phyloP scores from a whole-genome alignment of 2,113 vertebrate genomes.

The Oryzias javanicus region DNA sequence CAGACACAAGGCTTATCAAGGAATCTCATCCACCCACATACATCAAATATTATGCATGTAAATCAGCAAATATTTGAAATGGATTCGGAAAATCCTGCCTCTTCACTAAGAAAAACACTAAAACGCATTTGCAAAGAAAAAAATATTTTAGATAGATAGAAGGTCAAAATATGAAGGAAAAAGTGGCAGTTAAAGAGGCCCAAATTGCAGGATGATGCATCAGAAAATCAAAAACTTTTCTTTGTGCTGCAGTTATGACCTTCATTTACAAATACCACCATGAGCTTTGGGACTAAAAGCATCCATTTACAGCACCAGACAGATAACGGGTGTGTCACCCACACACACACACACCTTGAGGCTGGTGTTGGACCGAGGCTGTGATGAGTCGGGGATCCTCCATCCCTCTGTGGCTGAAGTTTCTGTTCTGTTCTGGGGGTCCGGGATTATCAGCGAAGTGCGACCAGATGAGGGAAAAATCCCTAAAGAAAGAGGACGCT shows the following conservation, averaged over 20 bases:
- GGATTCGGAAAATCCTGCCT: too few species aligned
- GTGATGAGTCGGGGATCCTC: conserved; percentile 86
- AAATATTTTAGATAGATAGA: too few species aligned
- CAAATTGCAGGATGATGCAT: not conserved
- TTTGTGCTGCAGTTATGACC: not conserved
- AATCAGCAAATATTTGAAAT: too few species aligned
- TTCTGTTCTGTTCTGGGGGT: conserved; percentile 81
- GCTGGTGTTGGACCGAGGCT: conserved; percentile 87
- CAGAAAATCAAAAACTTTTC: not conserved
- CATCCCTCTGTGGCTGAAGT: conserved; percentile 84
- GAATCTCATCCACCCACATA: not conserved
- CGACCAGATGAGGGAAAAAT: conserved; percentile 84
- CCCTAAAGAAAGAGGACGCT: conserved; percentile 93
- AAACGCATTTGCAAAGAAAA: too few species aligned
- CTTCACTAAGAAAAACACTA: too few species aligned
- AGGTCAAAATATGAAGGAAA: too few species aligned
- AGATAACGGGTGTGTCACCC: not conserved
- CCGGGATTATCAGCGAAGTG: conserved; percentile 78
- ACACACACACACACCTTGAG: conserved; percentile 87
- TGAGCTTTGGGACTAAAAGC: not conserved
- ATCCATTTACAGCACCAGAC: too few species aligned
- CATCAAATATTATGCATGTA: too few species aligned
- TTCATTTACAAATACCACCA: not conserved
- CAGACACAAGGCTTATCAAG: not conserved
- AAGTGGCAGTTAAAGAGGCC: too few species aligned